Percentiles rank a stretch among this genome's conserved stretches.
These are phyloP conservation scores for Mesochorus sp. DNA, from an alignment of 2,888 invertebrate genomes.

Conservation along the genomic window DNA sequence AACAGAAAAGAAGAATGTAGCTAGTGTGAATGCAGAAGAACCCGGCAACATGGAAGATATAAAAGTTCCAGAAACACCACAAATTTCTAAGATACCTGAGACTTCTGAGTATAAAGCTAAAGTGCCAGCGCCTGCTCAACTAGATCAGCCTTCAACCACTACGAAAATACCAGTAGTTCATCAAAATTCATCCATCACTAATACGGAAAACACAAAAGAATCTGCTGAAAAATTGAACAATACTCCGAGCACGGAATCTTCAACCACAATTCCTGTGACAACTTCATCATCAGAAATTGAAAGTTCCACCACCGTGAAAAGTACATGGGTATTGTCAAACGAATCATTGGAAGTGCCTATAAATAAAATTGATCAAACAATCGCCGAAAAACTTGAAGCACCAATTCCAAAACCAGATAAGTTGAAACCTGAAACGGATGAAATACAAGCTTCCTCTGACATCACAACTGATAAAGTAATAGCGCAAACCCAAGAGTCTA, in stretches of 20 bases:
- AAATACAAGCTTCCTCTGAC: slow-evolving; percentile 20
- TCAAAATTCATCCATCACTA: background rate
- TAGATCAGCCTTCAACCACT: background rate
- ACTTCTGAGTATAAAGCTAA: background rate
- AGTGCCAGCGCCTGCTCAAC: slow-evolving; percentile 1
- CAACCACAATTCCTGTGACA: background rate
- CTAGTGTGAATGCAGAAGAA: slow-evolving; percentile 36
- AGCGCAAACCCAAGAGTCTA: slow-evolving; percentile 2
- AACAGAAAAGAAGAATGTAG: slow-evolving; percentile 50
- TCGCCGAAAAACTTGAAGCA: slow-evolving; percentile 12
- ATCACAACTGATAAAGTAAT: slow-evolving; percentile 17
- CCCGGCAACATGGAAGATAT: slow-evolving; percentile 10
- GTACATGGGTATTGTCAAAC: slow-evolving; percentile 32
- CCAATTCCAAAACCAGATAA: background rate
- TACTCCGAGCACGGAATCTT: slow-evolving; percentile 15
- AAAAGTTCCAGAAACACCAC: background rate
- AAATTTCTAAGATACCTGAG: slow-evolving; percentile 5
- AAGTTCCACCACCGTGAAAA: slow-evolving; percentile 16
- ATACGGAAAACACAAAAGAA: background rate
- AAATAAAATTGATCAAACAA: slow-evolving; percentile 5
- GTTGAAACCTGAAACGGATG: slow-evolving; percentile 5
- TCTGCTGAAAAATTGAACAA: slow-evolving; percentile 16
- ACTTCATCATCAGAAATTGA: slow-evolving; percentile 23
- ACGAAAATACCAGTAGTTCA: slow-evolving; percentile 6
- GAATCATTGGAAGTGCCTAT: slow-evolving; percentile 58